Base-by-base conservation (phyloP, 1,140 invertebrate species). In the Tetragnatha versicolor region DNA sequence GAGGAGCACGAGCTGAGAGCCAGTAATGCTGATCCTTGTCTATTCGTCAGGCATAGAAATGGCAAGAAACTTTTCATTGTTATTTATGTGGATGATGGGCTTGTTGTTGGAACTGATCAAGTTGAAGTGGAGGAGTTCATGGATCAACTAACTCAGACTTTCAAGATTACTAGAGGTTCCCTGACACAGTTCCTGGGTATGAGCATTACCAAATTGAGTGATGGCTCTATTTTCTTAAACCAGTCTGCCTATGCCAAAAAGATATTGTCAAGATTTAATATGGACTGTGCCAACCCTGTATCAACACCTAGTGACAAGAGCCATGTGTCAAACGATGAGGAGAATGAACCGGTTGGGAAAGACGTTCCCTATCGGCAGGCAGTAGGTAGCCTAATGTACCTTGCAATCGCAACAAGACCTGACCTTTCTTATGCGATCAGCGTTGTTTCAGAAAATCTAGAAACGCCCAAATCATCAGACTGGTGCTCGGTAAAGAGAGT, bases 41-140 rank as follows among this genome's bases (percentile, higher is more conserved):
- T 81, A 10, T 82, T 68, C 42, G 33, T 60, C n/a, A 35, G 14
- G 42, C 3, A 42, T 27, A 35, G 35, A 17, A 35, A 35, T 27
- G 22, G 7, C 17, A n/a, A 65, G 12, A 55, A 35, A 25, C 25
- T 85, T 2, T 82, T 86, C 35, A 49, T 88, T 1, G 83, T 83
- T 12, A 81, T 88, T 3, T 88, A 88, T 84, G 86, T 88, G 12
- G 87, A 88, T 82, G 87, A 88, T 83, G 85, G 85, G n/a, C 69
- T 87, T 31, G 80, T 87, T 63, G 83, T 80, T 85, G 79, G 73
- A 29, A 66, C 20, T 35, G 7, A 61, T 22, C 25, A 60, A 55
- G 22, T 42, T 33, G 61, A 69, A 69, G 20, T 81, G 5, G 25
- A 58, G 12, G 55, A 79, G 10, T 53, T 73, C 22, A 22, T 79